Conservation (phyloP, 2,888 invertebrate species). For the Stegophylla sp. region DNA sequence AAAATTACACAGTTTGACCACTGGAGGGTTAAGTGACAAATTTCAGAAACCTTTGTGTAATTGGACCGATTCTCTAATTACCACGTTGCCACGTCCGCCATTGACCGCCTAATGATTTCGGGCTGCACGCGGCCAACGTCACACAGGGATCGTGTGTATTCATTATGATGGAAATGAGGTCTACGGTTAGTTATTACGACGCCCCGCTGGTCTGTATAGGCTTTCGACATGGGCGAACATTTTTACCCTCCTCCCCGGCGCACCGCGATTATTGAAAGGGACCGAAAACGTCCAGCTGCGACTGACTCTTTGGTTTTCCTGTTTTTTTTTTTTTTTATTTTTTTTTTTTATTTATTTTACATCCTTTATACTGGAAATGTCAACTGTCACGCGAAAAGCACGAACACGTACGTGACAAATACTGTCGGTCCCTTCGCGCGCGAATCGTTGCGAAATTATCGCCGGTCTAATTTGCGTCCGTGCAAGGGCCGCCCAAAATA, state of each 20-base stretch:
- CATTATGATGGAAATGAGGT: constrained; percentile 53
- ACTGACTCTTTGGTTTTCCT: no score
- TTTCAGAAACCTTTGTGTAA: constrained; percentile 37
- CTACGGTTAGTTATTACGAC: constrained; percentile 49
- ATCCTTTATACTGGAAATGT: constrained; percentile 50
- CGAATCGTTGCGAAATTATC: constrained; percentile 55
- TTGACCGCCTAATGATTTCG: constrained; percentile 39
- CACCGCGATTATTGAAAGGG: constrained; percentile 34
- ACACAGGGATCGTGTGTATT: constrained; percentile 32
- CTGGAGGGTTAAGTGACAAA: constrained; percentile 10
- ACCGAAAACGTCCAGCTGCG: constrained; percentile 53
- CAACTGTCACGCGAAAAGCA: constrained; percentile 56
- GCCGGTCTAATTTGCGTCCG: constrained; percentile 34
- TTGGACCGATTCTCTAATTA: constrained; percentile 43
- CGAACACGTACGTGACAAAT: constrained; percentile 58
- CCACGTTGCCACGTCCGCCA: constrained; percentile 1
- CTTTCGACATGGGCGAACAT: constrained; percentile 53
- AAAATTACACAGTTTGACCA: constrained; percentile 21
- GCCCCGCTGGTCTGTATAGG: constrained; percentile 6
- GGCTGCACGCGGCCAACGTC: constrained; percentile 29
- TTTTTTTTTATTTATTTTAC: constrained; percentile 15
- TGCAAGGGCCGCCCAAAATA: constrained; percentile 38
- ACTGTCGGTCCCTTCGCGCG: constrained; percentile 34
- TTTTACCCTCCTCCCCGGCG: constrained; percentile 32
- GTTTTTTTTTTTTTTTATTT: no score